phyloP scores from a whole-genome alignment of 2,797 vertebrate species.

The Anguilla marmorata region DNA sequence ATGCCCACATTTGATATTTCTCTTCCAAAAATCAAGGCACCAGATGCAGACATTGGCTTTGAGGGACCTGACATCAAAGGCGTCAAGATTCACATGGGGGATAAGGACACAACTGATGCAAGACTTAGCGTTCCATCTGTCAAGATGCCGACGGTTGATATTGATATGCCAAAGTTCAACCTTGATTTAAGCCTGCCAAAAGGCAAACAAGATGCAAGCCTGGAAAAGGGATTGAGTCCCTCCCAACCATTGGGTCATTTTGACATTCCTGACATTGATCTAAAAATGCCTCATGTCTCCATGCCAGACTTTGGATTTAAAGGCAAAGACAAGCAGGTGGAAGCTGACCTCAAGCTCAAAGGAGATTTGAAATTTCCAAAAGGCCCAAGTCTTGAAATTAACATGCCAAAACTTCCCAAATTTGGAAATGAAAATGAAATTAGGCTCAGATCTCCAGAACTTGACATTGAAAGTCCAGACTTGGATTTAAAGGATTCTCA shows the following conservation, averaged over 20 bases:
- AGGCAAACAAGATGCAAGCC: slow-evolving; percentile 51
- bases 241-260: slow-evolving; percentile 45
- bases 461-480: slow-evolving; percentile 40
- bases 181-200: slow-evolving; percentile 54
- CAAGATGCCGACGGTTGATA: slow-evolving; percentile 58
- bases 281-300: slow-evolving; percentile 41
- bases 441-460: slow-evolving; percentile 12
- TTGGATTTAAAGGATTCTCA: slow-evolving; percentile 43
- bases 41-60: slow-evolving; percentile 43
- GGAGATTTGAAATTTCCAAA: slow-evolving; percentile 29
- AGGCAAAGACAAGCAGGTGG: slow-evolving; percentile 22
- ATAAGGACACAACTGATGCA: slow-evolving; percentile 31
- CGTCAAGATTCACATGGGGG: slow-evolving; percentile 31
- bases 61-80: slow-evolving; percentile 47
- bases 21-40: slow-evolving; percentile 53
- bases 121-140: slow-evolving; percentile 42
- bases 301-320: slow-evolving; percentile 38
- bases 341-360: slow-evolving; percentile 36
- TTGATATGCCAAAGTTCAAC: slow-evolving; percentile 60
- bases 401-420: slow-evolving; percentile 35
- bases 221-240: slow-evolving; percentile 39
- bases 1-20: slow-evolving; percentile 59
- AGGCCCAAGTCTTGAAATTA: slow-evolving; percentile 30
- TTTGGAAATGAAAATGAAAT: slow-evolving; percentile 44
- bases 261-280: slow-evolving; percentile 42